phyloP scores from a whole-genome alignment of 2,888 invertebrate genomes.

The Anthrax anthrax region DNA sequence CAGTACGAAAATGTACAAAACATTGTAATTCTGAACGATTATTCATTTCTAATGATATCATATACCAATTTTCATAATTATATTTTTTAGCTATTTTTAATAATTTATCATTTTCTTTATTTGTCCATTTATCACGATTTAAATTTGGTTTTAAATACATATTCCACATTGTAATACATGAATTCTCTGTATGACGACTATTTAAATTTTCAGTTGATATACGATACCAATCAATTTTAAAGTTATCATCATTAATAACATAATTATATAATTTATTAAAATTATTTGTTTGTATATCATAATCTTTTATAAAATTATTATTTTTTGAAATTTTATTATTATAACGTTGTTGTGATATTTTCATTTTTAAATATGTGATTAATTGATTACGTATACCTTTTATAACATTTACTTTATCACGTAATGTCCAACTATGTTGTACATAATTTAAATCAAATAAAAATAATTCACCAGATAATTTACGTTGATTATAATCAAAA shows the following conservation, averaged over 20 bases:
- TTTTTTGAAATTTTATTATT: conserved; percentile 7
- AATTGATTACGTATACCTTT: conserved; percentile 36
- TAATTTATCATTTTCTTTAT: conserved; percentile 37
- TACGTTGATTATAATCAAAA: conserved; percentile 41
- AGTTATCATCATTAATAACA: conserved; percentile 16
- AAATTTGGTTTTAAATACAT: conserved; percentile 52
- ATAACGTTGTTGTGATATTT: conserved; percentile 1
- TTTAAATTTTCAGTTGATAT: conserved; percentile 29
- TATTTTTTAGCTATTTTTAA: conserved; percentile 29
- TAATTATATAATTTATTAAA: conserved; percentile 12
- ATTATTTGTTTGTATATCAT: conserved; percentile 8
- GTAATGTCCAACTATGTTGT: conserved; percentile 40
- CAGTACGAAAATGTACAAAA: conserved; percentile 48
- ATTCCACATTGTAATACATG: conserved; percentile 58
- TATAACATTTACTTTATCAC: conserved; percentile 42
- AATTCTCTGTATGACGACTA: conserved; percentile 44
- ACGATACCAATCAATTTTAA: conserved; percentile 28
- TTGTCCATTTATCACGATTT: conserved; percentile 43
- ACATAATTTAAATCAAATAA: conserved; percentile 34
- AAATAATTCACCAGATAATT: conserved; percentile 25
- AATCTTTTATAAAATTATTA: background rate
- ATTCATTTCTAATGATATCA: conserved; percentile 42
- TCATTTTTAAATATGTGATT: conserved; percentile 1
- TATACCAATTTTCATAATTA: conserved; percentile 49
- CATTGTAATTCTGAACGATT: conserved; percentile 55